A percentile compares a stretch with the other conserved stretches of the same genome.
phyloP scores from a whole-genome alignment of 2,888 invertebrate genomes.

The Chloroclysta siterata region DNA sequence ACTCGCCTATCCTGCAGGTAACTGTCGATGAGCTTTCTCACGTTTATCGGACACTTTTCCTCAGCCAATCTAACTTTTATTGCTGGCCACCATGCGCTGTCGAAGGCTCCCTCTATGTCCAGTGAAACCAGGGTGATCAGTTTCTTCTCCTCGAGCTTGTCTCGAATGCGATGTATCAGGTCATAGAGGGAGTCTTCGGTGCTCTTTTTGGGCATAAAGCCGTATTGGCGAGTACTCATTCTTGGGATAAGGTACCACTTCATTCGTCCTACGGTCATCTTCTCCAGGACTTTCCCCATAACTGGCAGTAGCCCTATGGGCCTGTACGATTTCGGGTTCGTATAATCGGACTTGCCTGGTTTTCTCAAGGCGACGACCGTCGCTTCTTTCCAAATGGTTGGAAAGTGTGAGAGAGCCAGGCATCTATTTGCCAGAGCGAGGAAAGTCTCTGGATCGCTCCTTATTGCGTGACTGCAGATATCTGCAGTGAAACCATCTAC shows the following conservation, averaged over 20 bases:
- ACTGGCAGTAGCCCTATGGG: no score
- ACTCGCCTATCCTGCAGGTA: not conserved
- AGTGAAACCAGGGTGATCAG: no score
- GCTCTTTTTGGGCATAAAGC: no score
- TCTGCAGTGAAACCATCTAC: not conserved
- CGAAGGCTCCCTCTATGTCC: no score
- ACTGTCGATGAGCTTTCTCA: not conserved
- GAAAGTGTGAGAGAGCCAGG: not conserved
- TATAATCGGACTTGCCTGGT: no score
- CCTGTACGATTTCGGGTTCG: no score
- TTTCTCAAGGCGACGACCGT: no score
- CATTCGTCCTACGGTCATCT: no score
- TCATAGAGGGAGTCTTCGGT: slow-evolving; percentile 1
- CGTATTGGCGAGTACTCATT: no score
- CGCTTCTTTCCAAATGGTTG: no score
- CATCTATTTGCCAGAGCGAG: not conserved
- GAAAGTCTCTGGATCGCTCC: not conserved
- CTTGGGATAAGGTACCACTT: no score
- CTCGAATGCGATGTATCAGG: not conserved
- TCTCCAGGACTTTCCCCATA: no score
- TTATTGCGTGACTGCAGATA: not conserved
- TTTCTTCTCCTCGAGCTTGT: not conserved
- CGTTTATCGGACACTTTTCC: not conserved
- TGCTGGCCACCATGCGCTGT: not conserved
- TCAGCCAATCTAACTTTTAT: not conserved